phyloP scores from a whole-genome alignment of 37 sponge, comb jelly and placozoan species.

The Haliclona indistincta region DNA sequence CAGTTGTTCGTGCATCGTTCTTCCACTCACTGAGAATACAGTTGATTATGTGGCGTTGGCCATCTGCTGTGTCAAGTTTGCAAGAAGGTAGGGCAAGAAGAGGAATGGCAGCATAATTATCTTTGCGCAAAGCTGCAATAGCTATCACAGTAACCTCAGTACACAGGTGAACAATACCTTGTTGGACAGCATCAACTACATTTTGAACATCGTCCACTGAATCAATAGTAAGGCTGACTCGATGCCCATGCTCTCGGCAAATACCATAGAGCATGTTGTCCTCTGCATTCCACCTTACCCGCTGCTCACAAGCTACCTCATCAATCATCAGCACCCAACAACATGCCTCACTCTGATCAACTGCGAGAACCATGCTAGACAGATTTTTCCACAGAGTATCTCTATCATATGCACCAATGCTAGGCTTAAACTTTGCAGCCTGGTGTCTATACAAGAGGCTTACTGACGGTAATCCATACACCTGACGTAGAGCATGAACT shows the following conservation, averaged over 20 bases:
- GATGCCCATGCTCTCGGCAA: not conserved
- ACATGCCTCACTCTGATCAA: too few relatives aligned
- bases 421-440: not conserved
- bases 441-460: not conserved
- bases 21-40: constrained; percentile 1
- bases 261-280: constrained; percentile 1
- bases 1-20: not conserved
- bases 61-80: not conserved
- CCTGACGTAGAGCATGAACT: not conserved
- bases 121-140: not conserved
- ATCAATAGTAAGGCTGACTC: not conserved
- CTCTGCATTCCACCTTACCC: not conserved
- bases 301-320: not conserved
- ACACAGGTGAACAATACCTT: not conserved
- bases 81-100: not conserved
- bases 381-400: too few relatives aligned
- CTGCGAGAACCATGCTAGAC: too few relatives aligned
- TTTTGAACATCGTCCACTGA: not conserved
- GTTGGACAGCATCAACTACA: not conserved
- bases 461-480: not conserved
- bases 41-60: not conserved
- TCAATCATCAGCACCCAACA: constrained; percentile 1
- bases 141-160: not conserved
- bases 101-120: not conserved
- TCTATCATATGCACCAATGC: too few relatives aligned